phyloP scores from a whole-genome alignment of 2,888 invertebrate genomes.

The Eueremaeus valkanovi region DNA sequence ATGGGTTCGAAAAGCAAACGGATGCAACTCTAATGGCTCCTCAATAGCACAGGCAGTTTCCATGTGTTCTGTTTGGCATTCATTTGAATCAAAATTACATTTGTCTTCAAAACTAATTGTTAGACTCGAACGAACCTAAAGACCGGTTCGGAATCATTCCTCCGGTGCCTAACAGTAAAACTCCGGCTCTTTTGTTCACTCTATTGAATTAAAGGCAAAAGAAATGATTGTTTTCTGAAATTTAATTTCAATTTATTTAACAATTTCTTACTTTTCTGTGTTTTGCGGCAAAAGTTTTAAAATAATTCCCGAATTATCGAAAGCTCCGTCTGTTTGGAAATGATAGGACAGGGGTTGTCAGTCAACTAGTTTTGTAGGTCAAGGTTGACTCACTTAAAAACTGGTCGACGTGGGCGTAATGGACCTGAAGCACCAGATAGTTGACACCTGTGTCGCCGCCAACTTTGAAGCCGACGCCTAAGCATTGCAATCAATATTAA shows the following conservation, averaged over 20 bases:
- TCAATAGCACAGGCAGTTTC: slow-evolving; percentile 79
- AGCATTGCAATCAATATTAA: background rate
- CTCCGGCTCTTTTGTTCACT: slow-evolving; percentile 81
- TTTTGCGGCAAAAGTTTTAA: slow-evolving; percentile 56
- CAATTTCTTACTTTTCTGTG: slow-evolving; percentile 39
- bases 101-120: background rate
- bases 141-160: slow-evolving; percentile 68
- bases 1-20: slow-evolving; percentile 92
- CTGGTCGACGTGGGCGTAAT: slow-evolving; percentile 66
- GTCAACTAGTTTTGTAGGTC: background rate
- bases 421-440: slow-evolving; percentile 89
- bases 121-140: slow-evolving; percentile 52
- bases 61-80: slow-evolving; percentile 66
- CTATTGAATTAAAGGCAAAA: slow-evolving; percentile 56
- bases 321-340: slow-evolving; percentile 60
- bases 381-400: slow-evolving; percentile 59
- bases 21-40: slow-evolving; percentile 79
- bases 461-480: slow-evolving; percentile 82
- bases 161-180: slow-evolving; percentile 79
- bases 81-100: slow-evolving; percentile 3
- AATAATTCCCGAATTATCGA: slow-evolving; percentile 78
- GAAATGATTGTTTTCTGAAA: slow-evolving; percentile 14
- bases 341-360: background rate
- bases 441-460: slow-evolving; percentile 81
- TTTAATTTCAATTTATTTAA: slow-evolving; percentile 16